These are phyloP conservation scores for Nematostella vectensis DNA, from an alignment of 92 coral and sea anemone species.

Conservation along the genomic window DNA sequence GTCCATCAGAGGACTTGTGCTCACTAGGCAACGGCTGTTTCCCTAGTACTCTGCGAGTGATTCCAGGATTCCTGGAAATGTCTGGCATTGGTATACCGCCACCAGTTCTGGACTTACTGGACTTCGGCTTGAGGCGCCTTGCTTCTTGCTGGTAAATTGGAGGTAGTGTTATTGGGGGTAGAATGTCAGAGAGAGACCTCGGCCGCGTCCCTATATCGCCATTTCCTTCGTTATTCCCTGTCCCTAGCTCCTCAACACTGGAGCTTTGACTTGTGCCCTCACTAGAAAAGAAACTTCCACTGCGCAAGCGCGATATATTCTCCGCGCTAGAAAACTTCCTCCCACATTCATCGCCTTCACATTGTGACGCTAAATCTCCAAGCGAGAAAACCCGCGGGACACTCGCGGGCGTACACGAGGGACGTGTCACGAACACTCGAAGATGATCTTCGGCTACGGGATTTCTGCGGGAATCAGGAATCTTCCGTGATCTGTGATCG, in stretches of 20 bases:
- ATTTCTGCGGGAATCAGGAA: too few species aligned
- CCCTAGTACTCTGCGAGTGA: not conserved
- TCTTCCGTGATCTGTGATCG: not conserved
- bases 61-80: not conserved
- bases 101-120: not conserved
- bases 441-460: not conserved
- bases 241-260: slow-evolving; percentile 1
- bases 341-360: not conserved
- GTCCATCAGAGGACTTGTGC: not conserved
- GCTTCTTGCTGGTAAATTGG: slow-evolving; percentile 9
- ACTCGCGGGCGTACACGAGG: not conserved
- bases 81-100: not conserved
- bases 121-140: not conserved
- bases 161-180: slow-evolving; percentile 17
- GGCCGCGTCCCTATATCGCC: not conserved
- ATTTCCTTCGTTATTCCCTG: not conserved
- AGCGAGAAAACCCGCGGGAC: slow-evolving; percentile 20
- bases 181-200: slow-evolving; percentile 11
- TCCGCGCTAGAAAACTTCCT: slow-evolving; percentile 1
- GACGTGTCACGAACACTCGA: not conserved
- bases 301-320: not conserved
- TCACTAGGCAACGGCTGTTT: not conserved
- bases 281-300: not conserved
- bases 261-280: slow-evolving; percentile 1
- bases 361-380: not conserved